Conservation (phyloP, 2,888 invertebrate genomes). For the Acronicta leporina region DNA sequence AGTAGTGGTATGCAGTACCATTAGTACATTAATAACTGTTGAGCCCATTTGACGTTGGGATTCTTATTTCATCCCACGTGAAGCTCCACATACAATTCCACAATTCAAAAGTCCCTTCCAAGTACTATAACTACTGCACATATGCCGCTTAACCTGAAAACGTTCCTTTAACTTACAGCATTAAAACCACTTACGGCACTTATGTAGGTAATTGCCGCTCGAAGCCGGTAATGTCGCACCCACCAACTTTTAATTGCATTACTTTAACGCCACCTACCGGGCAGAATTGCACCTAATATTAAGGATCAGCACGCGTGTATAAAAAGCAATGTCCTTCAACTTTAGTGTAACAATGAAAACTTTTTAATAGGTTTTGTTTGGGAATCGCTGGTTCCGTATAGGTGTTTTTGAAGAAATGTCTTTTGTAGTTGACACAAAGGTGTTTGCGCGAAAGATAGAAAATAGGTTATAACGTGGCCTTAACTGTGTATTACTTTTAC, state of each 20-base stretch:
- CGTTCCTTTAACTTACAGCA: conserved; percentile 28
- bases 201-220: conserved; percentile 45
- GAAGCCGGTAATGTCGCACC: conserved; percentile 51
- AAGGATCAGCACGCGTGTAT: conserved; percentile 29
- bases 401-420: conserved; percentile 16
- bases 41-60: no score
- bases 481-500: no score
- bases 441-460: not conserved
- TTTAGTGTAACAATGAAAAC: conserved; percentile 29
- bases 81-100: not conserved
- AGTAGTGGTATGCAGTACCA: no score
- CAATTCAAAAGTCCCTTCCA: conserved; percentile 1
- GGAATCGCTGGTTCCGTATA: conserved; percentile 17
- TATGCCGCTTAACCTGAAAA: conserved; percentile 21
- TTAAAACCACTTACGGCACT: conserved; percentile 45
- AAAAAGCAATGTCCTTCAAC: conserved; percentile 31
- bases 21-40: no score
- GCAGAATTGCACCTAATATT: conserved; percentile 28
- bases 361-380: conserved; percentile 50
- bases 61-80: no score
- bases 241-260: conserved; percentile 61
- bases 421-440: not conserved
- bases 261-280: conserved; percentile 40
- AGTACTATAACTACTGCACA: conserved; percentile 13
- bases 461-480: not conserved